Conservation (phyloP, 2,797 vertebrate species). For the Esox lucius region DNA sequence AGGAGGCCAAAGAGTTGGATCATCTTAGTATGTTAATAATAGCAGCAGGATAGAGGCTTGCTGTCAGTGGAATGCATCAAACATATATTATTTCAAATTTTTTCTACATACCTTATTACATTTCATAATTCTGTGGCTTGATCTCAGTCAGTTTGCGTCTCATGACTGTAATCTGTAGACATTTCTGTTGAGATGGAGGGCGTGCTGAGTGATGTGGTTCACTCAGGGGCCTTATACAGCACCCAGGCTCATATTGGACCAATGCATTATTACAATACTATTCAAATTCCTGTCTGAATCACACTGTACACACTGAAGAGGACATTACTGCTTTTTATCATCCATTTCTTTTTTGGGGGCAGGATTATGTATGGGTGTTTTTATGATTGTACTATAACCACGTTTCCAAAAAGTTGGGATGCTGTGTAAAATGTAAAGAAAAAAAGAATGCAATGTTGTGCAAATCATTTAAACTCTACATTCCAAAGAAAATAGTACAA, state of each 20-base stretch:
- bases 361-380: neutral
- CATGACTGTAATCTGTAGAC: constrained; percentile 34
- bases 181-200: constrained; percentile 40
- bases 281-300: constrained; percentile 50
- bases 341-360: constrained; percentile 28
- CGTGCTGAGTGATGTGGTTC: constrained; percentile 51
- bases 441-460: too few species aligned
- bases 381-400: constrained; percentile 24
- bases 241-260: constrained; percentile 48
- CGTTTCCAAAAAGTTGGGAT: too few species aligned
- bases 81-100: constrained; percentile 41
- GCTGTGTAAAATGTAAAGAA: too few species aligned
- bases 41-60: constrained; percentile 11
- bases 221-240: constrained; percentile 46
- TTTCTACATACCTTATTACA: constrained; percentile 35
- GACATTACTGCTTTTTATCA: constrained; percentile 40
- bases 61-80: constrained; percentile 30
- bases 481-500: too few species aligned
- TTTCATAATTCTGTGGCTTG: constrained; percentile 35
- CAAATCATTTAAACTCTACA: too few species aligned
- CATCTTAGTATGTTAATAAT: constrained; percentile 33
- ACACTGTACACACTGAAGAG: constrained; percentile 26
- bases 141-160: constrained; percentile 16
- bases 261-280: constrained; percentile 55
- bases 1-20: constrained; percentile 24